Evolutionary conservation across 2,888 invertebrate species (phyloP), one percentile per base, ranked within the genome.

Genomic region (Spilarctia lutea): DNA sequence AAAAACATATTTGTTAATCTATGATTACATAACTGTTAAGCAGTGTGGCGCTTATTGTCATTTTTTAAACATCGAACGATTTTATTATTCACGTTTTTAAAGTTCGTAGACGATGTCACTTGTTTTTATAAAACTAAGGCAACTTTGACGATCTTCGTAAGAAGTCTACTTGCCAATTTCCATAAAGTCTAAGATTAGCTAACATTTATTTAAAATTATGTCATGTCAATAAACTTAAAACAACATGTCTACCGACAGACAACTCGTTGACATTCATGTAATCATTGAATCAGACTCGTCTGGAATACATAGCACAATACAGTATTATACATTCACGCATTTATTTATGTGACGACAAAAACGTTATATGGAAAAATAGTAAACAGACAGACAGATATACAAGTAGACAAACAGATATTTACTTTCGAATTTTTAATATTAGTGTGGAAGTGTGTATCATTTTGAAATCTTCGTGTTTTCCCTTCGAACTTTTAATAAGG

Each of bases 201-300:
- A 42, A 69, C 39, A 73, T 48, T 72, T 73, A 73, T 72, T 72
- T 74, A 63, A 72, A 75, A 72, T 67, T 78, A 73, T 75, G 76
- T 70, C 72, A 75, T 69, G 63, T 71, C 74, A 67, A 68, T 76
- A 69, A 73, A 75, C 71, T 77, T 67, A 69, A 67, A 72, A 73
- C 56, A 20, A 67, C n/a, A 27, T 42, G 66, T 68, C 65, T 66
- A 48, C 33, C 45, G 69, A 68, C 60, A 65, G n/a, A 69, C 35
- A 52, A 24, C 56, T 69, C 69, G 69, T 69, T 56, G 33, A 8
- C 56, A 69, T 69, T 56, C 56, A 56, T 69, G 56, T 56, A 69
- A 69, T 56, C 56, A 35, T 69, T 27, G 39, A 27, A 69, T 35
- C 13, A 60, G 52, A 69, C 69, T 56, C 69, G 33, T 68, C 68